Base-by-base conservation (phyloP, 2,888 invertebrate species). In the Protonemura montana region DNA sequence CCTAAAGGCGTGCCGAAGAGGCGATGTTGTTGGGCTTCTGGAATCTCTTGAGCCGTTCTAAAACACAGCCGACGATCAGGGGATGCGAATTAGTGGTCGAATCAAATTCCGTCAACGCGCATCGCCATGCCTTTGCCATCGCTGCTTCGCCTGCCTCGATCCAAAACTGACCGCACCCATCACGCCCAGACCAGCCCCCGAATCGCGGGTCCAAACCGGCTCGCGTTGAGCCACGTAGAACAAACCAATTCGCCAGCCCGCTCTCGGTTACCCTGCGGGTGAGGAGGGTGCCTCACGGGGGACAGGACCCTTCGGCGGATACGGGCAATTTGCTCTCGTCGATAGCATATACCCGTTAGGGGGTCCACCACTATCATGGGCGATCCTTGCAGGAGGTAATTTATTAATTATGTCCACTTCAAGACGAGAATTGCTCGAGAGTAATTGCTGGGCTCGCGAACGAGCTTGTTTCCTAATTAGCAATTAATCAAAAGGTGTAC, bases 341-440 rank as follows among this genome's bases (percentile, higher is more conserved):
- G 59, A 59, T 21, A 2, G 59, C 59, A 3, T 10, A n/a, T n/a
- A 59, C 59, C 6, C 59, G 59, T 59, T 59, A 21, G 59, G 59
- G 35, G 59, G 59, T 59, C 59, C 59, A 59, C 59, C 59, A 10
- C 59, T 3, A 16, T 21, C 59, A 10, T 1, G 16, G 1, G 16
- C 59, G 16, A 2, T 21, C 59, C 59, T 10, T 59, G 59, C 59
- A 59, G 59, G 59, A 59, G 59, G 59, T 59, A 59, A 59, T 59
- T 59, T 59, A 59, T 59, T 59, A 59, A 59, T 59, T 59, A 59
- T 59, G 59, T 59, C 59, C 59, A 59, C 59, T 59, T 59, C 59
- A 59, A 59, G 59, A 59, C 59, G 59, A 59, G 59, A 59, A 21
- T 59, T 21, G 59, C 59, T 59, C 59, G 59, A 59, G 59, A 59